Conservation (phyloP, 2,888 invertebrate species). For the Cheilosia soror region DNA sequence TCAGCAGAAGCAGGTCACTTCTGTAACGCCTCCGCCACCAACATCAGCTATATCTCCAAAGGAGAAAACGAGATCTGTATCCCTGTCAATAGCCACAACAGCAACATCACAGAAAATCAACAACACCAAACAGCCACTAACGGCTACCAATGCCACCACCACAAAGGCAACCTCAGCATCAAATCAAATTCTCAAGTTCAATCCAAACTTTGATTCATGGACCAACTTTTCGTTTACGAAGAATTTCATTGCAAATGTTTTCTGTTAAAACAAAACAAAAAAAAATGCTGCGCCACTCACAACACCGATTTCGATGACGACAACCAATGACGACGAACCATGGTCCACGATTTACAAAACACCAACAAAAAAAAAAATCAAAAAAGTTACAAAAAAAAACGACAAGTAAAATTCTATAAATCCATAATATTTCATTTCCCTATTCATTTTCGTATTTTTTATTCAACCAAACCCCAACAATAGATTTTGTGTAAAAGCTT, state of each 20-base stretch:
- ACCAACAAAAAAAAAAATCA: constrained; percentile 33
- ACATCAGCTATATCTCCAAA: constrained; percentile 74
- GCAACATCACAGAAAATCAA: constrained; percentile 74
- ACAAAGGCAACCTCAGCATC: constrained; percentile 63
- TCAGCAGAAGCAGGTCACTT: constrained; percentile 45
- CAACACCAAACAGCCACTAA: constrained; percentile 57
- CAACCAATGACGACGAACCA: constrained; percentile 61
- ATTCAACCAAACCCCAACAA: constrained; percentile 24
- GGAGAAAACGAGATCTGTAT: constrained; percentile 65
- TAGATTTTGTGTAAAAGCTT: constrained; percentile 68
- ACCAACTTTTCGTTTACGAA: constrained; percentile 83
- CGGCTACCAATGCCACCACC: constrained; percentile 21
- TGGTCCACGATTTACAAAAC: constrained; percentile 61
- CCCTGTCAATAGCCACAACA: constrained; percentile 66
- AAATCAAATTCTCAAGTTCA: constrained; percentile 78
- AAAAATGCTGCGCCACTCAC: constrained; percentile 18
- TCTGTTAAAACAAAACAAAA: constrained; percentile 79
- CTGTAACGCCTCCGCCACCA: constrained; percentile 57
- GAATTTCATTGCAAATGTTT: constrained; percentile 83
- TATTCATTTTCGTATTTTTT: constrained; percentile 7
- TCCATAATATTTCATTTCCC: constrained; percentile 9
- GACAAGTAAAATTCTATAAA: constrained; percentile 7
- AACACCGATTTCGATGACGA: constrained; percentile 56
- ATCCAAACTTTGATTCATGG: constrained; percentile 83
- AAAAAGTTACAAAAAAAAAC: constrained; percentile 18